phyloP scores from a whole-genome alignment of 2,113 vertebrate genomes.

The Phrynocephalus versicolor region DNA sequence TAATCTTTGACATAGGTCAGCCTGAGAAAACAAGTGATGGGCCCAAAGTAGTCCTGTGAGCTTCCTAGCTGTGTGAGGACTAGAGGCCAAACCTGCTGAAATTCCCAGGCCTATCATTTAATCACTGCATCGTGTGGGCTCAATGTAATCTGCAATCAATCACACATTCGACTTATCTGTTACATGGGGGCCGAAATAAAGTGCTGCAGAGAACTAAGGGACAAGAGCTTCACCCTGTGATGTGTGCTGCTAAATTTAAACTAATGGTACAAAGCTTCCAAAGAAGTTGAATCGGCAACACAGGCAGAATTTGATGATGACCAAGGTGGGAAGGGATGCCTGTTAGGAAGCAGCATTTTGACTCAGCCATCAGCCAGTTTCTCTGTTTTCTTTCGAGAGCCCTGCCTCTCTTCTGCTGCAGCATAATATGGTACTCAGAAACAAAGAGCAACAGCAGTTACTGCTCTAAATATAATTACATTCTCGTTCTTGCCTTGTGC shows the following conservation, averaged over 20 bases:
- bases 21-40: no score
- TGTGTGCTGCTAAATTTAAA: not conserved
- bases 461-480: conserved; percentile 31
- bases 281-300: not conserved
- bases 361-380: not conserved
- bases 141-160: not conserved
- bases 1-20: no score
- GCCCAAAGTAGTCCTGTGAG: no score
- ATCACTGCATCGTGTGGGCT: no score
- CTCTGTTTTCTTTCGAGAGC: not conserved
- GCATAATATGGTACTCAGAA: not conserved
- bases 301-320: not conserved
- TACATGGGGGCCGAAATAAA: not conserved
- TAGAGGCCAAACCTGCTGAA: no score
- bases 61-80: no score
- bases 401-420: not conserved
- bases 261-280: not conserved
- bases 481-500: conserved; percentile 22
- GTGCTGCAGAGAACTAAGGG: not conserved
- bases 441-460: not conserved
- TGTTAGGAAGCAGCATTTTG: not conserved
- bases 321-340: no score
- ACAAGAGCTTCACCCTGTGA: no score
- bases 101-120: no score
- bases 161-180: no score